Base-by-base conservation (phyloP, 2,113 vertebrate species). In the Lipotes vexillifer region DNA sequence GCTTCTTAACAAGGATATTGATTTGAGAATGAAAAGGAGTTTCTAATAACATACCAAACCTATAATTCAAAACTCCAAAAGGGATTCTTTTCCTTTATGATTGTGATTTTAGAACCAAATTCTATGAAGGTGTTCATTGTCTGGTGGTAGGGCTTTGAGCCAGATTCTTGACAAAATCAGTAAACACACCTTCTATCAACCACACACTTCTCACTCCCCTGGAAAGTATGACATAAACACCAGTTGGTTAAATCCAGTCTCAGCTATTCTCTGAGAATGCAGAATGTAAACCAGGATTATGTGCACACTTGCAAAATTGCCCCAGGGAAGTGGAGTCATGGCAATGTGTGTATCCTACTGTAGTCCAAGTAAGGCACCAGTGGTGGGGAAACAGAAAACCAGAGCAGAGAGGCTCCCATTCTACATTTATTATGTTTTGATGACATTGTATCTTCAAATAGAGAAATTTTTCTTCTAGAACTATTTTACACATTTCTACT, bases 101-200 rank as follows among this genome's bases (percentile, higher is more conserved):
- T 49, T 88, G 44, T 52, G 55, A 78, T 65, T 87, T 96, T 82
- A 88, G 36, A 52, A 83, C 17, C 82, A 49, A n/a, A 61, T 80
- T 77, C 74, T 20, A 8, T 68, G 38, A 85, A 44, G 27, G 9
- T 44, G 12, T 44, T 90, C 68, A 61, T 18, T 46, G 27, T 46
- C 68, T 92, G 23, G 27, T 36, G 9, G 49, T 14, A 4, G n/a
- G 21, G 21, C 63, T 91, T 49, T 61, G 8, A 83, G 74, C 57
- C 77, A 93, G 75, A 74, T 84, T 87, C 68, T 65, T 94, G 68
- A 89, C 66, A 90, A 78, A 41, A 68, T 61, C 89, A 87, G 49
- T 66, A 88, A 96, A 93, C 86, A 93, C 41, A 75, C 15, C 55
- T 74, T 92, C 38, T 65, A 9, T 88, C 89, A 91, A 49, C 83